Conservation (phyloP, 1,140 invertebrate genomes). For the Hetaerina americana region DNA sequence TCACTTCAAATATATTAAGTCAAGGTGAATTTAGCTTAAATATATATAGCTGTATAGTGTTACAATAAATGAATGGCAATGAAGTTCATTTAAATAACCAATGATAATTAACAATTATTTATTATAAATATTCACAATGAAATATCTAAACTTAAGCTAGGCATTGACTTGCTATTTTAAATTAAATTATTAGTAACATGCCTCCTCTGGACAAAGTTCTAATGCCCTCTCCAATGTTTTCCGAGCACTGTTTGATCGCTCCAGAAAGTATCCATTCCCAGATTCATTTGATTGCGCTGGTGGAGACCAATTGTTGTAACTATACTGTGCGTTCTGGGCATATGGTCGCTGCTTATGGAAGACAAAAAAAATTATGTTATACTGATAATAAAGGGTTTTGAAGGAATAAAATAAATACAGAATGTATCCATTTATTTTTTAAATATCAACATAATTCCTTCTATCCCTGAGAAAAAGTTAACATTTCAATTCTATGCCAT, state of each 20-base stretch:
- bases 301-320: slow-evolving; percentile 87
- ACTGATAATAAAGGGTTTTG: slow-evolving; percentile 1
- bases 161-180: neutral
- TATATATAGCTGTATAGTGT: no score
- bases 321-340: slow-evolving; percentile 51
- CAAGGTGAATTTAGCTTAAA: no score
- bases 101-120: no score
- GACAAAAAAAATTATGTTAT: neutral
- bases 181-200: slow-evolving; percentile 31
- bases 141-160: neutral
- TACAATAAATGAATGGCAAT: no score
- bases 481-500: neutral
- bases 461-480: neutral
- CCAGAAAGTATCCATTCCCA: slow-evolving; percentile 87
- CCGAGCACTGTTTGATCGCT: slow-evolving; percentile 83
- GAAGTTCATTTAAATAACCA: no score
- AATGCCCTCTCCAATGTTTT: slow-evolving; percentile 75
- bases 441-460: neutral
- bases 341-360: slow-evolving; percentile 42
- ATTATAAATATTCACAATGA: no score
- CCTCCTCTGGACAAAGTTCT: slow-evolving; percentile 68
- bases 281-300: slow-evolving; percentile 89
- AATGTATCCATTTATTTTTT: neutral
- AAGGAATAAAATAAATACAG: neutral
- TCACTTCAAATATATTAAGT: no score